Evolutionary conservation across 1,140 invertebrate genomes (phyloP), one percentile per base, ranked within the genome.

Genomic region (Hyposmocoma kahamanoa): DNA sequence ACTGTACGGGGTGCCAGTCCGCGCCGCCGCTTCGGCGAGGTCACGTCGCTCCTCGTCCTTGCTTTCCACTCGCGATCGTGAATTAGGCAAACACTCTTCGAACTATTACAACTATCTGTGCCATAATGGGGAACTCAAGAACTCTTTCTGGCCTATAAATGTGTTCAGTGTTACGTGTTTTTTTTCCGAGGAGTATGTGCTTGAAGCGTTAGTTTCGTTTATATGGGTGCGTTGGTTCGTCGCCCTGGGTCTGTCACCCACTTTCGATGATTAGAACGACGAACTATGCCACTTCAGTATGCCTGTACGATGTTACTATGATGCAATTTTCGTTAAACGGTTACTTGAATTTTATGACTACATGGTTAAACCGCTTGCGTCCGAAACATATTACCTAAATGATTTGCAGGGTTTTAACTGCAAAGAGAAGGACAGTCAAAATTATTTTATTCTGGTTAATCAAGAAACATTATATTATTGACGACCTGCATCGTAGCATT

Each of bases 261-360:
- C 65, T 73, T 81, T 70, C 59, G 47, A 73, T 67, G 53, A 77
- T 75, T 73, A 68, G 55, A 65, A 67, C 53, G n/a, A n/a, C n/a
- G 54, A 64, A 62, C 59, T 42, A 56, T 48, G 32, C 15, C 15
- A 36, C 10, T 36, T 36, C 1, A 36, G 18, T 17, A 36, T 36
- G 32, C 21, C 42, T 36, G 32, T 17, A 50, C 47, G 38, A 38
- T 28, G 41, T 50, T 58, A 57, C 54, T 67, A 66, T 65, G 65
- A 72, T 75, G 72, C 67, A 68, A 63, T 72, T 62, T 43, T 9
- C n/a, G 32, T 11, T 36, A 21, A 34, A 34, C 6, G 30, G n/a
- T n/a, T n/a, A n/a, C n/a, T n/a, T n/a, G n/a, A n/a, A n/a, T n/a
- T n/a, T n/a, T n/a, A n/a, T n/a, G n/a, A n/a, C n/a, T n/a, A n/a